A percentile compares a stretch with the other conserved stretches of the same genome.
These are phyloP conservation scores for Nephrocerus scutellatus DNA, from an alignment of 2,888 invertebrate species.

Conservation along the genomic window DNA sequence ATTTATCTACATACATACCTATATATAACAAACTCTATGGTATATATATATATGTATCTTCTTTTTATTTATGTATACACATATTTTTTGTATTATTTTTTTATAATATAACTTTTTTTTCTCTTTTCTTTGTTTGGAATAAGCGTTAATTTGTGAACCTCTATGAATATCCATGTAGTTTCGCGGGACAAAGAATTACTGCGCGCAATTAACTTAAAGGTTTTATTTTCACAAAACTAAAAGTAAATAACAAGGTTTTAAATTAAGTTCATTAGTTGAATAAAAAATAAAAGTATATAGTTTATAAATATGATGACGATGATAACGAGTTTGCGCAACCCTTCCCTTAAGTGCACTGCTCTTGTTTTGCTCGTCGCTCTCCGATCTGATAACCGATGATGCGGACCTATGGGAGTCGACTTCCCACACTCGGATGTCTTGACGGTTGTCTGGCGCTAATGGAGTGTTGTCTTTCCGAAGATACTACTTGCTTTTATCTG, in stretches of 20 bases:
- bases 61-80: too few relatives aligned
- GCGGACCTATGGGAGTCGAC: not conserved
- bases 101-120: not conserved
- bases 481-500: not conserved
- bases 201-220: too few relatives aligned
- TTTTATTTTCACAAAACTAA: too few relatives aligned
- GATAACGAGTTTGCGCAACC: too few relatives aligned
- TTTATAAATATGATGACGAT: too few relatives aligned
- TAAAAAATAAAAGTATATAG: too few relatives aligned
- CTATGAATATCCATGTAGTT: slow-evolving; percentile 2
- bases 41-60: not conserved
- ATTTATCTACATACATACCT: slow-evolving; percentile 1
- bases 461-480: not conserved
- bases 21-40: too few relatives aligned
- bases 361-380: not conserved
- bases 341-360: too few relatives aligned
- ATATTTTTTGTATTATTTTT: slow-evolving; percentile 1
- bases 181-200: too few relatives aligned
- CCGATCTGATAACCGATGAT: too few relatives aligned
- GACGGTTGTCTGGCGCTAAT: not conserved
- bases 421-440: slow-evolving; percentile 2
- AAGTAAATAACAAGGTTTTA: too few relatives aligned
- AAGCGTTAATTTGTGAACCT: slow-evolving; percentile 11
- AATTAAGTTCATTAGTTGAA: too few relatives aligned
- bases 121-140: slow-evolving; percentile 10